Conservation (phyloP, 2,888 invertebrate genomes). For the Drosophila helvetica region DNA sequence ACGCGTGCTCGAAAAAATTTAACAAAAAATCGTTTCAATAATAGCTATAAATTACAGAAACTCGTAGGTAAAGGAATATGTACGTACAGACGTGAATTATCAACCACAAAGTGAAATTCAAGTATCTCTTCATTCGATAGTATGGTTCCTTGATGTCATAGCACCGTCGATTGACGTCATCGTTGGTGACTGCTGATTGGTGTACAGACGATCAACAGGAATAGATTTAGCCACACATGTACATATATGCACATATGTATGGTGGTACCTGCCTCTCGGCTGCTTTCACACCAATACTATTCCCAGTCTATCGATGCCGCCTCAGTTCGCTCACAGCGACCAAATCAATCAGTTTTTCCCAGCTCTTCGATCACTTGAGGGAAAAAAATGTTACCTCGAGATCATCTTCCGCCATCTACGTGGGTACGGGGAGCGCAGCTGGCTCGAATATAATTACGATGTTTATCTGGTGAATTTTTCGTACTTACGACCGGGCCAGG, state of each 20-base stretch:
- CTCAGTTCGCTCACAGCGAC: neutral
- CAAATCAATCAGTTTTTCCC: neutral
- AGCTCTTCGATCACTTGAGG: neutral
- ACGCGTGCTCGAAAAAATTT: no score
- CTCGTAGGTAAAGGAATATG: neutral
- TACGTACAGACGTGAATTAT: slow-evolving; percentile 20
- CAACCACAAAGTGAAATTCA: slow-evolving; percentile 49
- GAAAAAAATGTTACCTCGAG: neutral
- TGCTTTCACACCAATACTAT: neutral
- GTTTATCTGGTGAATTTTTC: neutral
- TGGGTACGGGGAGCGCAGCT: neutral
- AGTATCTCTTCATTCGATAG: slow-evolving; percentile 33
- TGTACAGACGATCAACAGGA: neutral
- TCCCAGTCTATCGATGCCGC: neutral
- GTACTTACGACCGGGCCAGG: neutral
- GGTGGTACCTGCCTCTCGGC: neutral
- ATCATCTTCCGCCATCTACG: neutral
- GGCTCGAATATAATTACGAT: neutral
- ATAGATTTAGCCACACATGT: slow-evolving; percentile 13
- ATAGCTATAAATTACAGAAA: slow-evolving; percentile 56
- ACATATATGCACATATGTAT: neutral
- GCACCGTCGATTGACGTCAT: slow-evolving; percentile 64
- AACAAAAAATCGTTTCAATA: slow-evolving; percentile 11
- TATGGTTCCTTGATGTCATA: slow-evolving; percentile 62
- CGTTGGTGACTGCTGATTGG: neutral